A percentile compares a stretch with the other conserved stretches of the same genome.
phyloP scores from a whole-genome alignment of 2,888 invertebrate genomes.

The Gortyna flavago region DNA sequence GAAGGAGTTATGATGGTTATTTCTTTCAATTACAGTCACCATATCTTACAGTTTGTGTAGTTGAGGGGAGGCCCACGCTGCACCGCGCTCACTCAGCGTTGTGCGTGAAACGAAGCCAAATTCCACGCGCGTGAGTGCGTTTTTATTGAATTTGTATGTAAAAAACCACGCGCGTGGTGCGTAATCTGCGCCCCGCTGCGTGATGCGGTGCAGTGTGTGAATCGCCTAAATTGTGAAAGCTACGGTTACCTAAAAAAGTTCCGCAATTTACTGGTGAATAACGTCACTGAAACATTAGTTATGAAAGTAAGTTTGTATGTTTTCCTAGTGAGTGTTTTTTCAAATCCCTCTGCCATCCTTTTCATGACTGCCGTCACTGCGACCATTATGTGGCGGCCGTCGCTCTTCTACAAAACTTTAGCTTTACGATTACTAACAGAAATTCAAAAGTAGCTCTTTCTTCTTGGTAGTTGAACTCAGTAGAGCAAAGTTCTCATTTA shows the following conservation, averaged over 20 bases:
- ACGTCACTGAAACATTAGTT: background rate
- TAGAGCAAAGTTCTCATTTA: slow-evolving; percentile 9
- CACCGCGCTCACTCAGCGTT: too few species aligned
- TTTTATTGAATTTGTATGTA: too few species aligned
- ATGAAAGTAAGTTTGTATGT: background rate
- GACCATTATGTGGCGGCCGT: background rate
- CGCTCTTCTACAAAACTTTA: background rate
- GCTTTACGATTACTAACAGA: background rate
- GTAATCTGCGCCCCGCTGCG: too few species aligned
- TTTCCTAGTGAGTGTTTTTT: background rate
- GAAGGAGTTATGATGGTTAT: too few species aligned
- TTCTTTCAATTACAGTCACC: background rate
- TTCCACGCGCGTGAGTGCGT: too few species aligned
- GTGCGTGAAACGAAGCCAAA: too few species aligned
- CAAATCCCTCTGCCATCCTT: background rate
- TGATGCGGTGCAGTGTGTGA: too few species aligned
- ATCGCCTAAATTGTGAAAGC: background rate
- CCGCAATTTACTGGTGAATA: background rate
- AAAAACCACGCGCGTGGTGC: too few species aligned
- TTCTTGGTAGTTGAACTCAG: background rate
- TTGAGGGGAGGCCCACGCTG: too few species aligned
- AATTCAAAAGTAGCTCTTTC: background rate
- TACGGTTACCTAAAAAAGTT: background rate
- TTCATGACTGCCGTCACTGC: background rate
- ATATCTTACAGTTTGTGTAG: background rate